Evolutionary conservation across 2,797 vertebrate species (phyloP).

Genomic region (Hafferia zeledoni): DNA sequence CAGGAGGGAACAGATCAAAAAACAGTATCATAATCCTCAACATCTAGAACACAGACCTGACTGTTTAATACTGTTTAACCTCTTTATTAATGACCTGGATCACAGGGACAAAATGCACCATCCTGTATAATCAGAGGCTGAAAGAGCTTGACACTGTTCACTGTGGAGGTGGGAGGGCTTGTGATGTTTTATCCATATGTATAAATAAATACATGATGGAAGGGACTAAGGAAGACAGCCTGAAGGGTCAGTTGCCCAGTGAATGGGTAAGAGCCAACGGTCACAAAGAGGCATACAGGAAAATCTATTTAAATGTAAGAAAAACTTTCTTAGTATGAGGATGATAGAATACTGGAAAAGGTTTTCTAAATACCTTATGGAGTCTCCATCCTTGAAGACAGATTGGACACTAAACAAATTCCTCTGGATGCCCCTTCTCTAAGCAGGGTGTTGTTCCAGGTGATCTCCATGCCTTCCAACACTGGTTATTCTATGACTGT

Average conservation of each 20-base stretch:
- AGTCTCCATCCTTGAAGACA: not conserved
- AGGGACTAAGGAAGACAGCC: not conserved
- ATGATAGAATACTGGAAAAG: not conserved
- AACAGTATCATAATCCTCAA: not conserved
- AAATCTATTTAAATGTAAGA: not conserved
- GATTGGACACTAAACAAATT: not conserved
- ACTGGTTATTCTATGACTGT: not conserved
- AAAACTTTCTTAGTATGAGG: not conserved
- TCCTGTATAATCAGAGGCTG: not conserved
- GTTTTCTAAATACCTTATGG: not conserved
- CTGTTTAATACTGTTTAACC: not conserved
- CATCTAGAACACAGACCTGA: not conserved
- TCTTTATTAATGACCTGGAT: not conserved
- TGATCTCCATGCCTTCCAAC: not conserved
- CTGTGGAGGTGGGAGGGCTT: not conserved
- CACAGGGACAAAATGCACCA: not conserved
- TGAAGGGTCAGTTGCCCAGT: not conserved
- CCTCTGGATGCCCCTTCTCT: not conserved
- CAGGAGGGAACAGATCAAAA: not conserved
- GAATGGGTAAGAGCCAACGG: not conserved
- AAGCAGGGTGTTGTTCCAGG: not conserved
- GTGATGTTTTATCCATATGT: not conserved
- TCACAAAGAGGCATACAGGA: not conserved
- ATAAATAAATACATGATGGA: not conserved
- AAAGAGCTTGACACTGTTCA: not conserved